Conservation (phyloP, 2,113 vertebrate genomes). For the Pterocles burchelli region DNA sequence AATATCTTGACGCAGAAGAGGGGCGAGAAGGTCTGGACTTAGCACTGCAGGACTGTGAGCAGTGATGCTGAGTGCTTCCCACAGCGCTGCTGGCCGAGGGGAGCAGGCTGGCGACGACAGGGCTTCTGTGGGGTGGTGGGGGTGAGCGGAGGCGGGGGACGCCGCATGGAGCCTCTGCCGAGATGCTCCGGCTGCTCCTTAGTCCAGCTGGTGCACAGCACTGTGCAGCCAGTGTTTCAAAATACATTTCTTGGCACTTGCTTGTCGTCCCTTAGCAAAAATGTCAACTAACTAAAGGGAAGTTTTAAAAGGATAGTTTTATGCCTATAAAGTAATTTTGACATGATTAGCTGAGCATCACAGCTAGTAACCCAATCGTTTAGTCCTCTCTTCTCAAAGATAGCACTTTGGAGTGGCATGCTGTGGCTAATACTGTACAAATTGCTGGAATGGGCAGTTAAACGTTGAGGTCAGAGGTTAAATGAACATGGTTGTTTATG, state of each 20-base stretch:
- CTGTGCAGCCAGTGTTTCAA: neutral
- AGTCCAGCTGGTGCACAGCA: fast-evolving
- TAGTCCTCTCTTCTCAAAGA: conserved; percentile 69
- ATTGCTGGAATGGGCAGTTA: conserved; percentile 99
- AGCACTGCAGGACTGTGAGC: neutral
- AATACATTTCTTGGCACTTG: neutral
- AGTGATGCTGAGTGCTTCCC: neutral
- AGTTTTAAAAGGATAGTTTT: conserved; percentile 14
- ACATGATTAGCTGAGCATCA: conserved; percentile 87
- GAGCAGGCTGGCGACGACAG: neutral
- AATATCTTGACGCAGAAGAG: neutral
- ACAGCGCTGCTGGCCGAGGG: neutral
- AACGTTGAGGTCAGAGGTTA: conserved; percentile 95
- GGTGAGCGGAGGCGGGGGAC: neutral
- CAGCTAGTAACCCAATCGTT: conserved; percentile 74
- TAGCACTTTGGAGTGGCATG: conserved; percentile 48
- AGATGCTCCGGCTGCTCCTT: neutral
- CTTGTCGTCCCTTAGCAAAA: neutral
- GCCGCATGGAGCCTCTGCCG: neutral
- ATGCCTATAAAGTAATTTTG: conserved; percentile 64
- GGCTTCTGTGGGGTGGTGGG: neutral
- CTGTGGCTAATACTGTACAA: conserved; percentile 86
- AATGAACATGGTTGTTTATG: conserved; percentile 99
- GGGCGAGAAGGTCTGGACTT: neutral
- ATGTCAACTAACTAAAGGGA: neutral